Conservation (phyloP, 2,888 invertebrate genomes). For the Aphidius colemani region DNA sequence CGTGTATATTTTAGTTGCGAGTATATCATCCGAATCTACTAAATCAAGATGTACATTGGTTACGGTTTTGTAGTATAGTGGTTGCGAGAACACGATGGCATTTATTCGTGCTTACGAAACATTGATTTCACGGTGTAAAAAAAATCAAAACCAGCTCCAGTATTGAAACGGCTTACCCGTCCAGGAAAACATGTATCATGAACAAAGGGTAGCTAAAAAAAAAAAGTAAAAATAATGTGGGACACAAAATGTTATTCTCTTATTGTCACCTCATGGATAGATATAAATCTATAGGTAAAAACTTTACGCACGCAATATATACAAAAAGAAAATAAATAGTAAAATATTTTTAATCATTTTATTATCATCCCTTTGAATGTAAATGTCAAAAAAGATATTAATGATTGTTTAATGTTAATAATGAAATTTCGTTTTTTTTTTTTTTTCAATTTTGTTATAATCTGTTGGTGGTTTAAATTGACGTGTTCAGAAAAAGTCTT, state of each 20-base stretch:
- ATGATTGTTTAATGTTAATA: too few relatives aligned
- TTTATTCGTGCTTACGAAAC: constrained; percentile 58
- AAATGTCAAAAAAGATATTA: too few relatives aligned
- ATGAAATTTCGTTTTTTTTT: background rate
- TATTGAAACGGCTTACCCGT: constrained; percentile 2
- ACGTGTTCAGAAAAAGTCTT: background rate
- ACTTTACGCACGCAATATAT: too few relatives aligned
- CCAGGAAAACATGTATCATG: background rate
- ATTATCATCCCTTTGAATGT: too few relatives aligned
- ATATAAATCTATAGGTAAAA: too few relatives aligned
- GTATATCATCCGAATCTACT: constrained; percentile 47
- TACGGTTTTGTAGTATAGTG: constrained; percentile 48
- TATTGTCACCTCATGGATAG: too few relatives aligned
- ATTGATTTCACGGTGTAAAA: constrained; percentile 58
- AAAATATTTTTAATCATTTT: too few relatives aligned
- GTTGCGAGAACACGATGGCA: constrained; percentile 45
- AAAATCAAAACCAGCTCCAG: constrained; percentile 27
- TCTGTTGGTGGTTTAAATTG: constrained; percentile 7
- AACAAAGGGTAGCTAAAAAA: constrained; percentile 20
- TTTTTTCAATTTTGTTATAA: background rate
- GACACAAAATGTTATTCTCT: too few relatives aligned
- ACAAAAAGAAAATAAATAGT: too few relatives aligned
- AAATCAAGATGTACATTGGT: constrained; percentile 61
- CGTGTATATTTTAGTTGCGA: too few relatives aligned
- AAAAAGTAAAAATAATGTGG: too few relatives aligned